Percentiles rank a stretch among this genome's conserved stretches.
Conservation (phyloP, 2,888 invertebrate species). For the Limenitis camilla region DNA sequence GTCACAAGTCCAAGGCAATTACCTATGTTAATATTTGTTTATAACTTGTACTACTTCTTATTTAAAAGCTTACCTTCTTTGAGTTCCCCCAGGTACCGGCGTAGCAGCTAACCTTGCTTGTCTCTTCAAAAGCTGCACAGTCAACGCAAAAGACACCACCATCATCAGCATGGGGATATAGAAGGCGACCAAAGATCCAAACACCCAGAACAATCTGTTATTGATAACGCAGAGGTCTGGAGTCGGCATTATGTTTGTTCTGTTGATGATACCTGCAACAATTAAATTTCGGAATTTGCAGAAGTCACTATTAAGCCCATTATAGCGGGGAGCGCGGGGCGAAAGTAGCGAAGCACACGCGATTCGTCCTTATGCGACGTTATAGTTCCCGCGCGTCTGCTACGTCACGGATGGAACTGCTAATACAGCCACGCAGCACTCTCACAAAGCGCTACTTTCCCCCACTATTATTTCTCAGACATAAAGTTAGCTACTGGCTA, state of each 20-base stretch:
- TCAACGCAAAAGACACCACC: slow-evolving; percentile 93
- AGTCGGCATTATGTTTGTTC: slow-evolving; percentile 86
- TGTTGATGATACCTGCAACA: slow-evolving; percentile 80
- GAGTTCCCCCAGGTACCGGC: slow-evolving; percentile 61
- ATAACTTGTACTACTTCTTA: no score
- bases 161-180: slow-evolving; percentile 96
- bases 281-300: slow-evolving; percentile 6
- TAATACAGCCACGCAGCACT: no score
- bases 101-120: slow-evolving; percentile 82
- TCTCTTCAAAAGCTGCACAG: slow-evolving; percentile 88
- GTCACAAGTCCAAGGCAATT: not conserved
- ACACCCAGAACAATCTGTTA: slow-evolving; percentile 82
- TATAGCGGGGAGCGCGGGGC: no score
- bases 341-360: no score
- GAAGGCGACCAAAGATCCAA: slow-evolving; percentile 94
- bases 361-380: no score
- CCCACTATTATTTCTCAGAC: no score
- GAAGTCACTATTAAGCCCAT: not conserved
- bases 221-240: slow-evolving; percentile 84
- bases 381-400: no score
- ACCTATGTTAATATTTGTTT: no score
- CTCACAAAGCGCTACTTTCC: no score
- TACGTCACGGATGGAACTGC: no score
- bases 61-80: slow-evolving; percentile 46
- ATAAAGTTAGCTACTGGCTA: no score